Base-by-base conservation (phyloP, 92 coral and sea anemone species). In the Virgularia gustaviana region DNA sequence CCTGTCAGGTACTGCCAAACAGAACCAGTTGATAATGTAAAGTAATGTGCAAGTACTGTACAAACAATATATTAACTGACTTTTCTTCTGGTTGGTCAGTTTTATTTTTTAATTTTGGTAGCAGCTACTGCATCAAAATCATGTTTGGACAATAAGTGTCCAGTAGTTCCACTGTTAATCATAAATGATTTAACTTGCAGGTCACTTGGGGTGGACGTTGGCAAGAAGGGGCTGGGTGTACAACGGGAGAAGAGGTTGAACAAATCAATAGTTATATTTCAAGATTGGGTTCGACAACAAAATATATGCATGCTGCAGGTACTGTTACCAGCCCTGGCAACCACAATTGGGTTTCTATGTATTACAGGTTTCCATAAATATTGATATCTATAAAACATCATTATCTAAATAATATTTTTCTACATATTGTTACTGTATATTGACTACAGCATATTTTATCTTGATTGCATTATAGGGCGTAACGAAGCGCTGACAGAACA, bases 261-360 rank as follows among this genome's bases (percentile, higher is more conserved):
- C 65, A 59, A 32, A 32, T 59, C 5, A 59, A 59, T 32, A 44
- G 38, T 7, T 59, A 59, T 28, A 59, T 59, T 59, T 59, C 65
- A 30, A 27, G 65, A 19, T 28, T 59, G 65, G 65, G 65, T 32
- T 28, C 36, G 8, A 59, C 65, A 6, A 59, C 65, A 9, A 59
- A 59, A 33, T 59, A 65, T 32, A 59, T 59, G 65, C 32, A 59
- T 59, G 65, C 65, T 16, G 65, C 65, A 59, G 65, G 65, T 59
- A 43, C 51, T 43, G 51, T 43, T n/a, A n/a, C n/a, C n/a, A n/a
- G n/a, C n/a, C n/a, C n/a, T n/a, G n/a, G n/a, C n/a, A n/a, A n/a
- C n/a, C n/a, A n/a, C n/a, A n/a, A n/a, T n/a, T n/a, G n/a, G n/a
- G n/a, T n/a, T n/a, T n/a, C n/a, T n/a, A n/a, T n/a, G n/a, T n/a